Percentiles rank a stretch among this genome's conserved stretches.
phyloP scores from a whole-genome alignment of 2,888 invertebrate genomes.

The Ophion ventricosus region DNA sequence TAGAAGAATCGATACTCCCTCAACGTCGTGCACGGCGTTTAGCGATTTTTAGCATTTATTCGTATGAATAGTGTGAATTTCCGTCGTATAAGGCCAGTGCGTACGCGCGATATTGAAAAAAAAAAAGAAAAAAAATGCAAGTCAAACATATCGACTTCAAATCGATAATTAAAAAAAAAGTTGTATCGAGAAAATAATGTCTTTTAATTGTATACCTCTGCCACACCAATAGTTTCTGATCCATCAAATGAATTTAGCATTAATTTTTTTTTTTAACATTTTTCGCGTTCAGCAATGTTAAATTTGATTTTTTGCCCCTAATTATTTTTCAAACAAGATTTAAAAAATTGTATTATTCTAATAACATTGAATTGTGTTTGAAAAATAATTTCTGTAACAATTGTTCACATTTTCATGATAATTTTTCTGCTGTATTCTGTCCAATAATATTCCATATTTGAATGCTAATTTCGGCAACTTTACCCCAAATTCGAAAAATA shows the following conservation, averaged over 20 bases:
- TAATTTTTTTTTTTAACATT: not conserved
- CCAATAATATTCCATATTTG: no score
- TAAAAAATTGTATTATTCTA: no score
- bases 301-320: no score
- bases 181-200: not conserved
- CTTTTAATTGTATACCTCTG: not conserved
- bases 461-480: no score
- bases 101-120: slow-evolving; percentile 61
- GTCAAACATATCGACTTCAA: slow-evolving; percentile 70
- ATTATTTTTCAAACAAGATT: no score
- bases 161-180: slow-evolving; percentile 65
- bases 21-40: slow-evolving; percentile 61
- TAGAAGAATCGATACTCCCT: slow-evolving; percentile 44
- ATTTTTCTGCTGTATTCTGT: no score
- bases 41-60: slow-evolving; percentile 54
- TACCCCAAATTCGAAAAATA: no score
- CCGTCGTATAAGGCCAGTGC: slow-evolving; percentile 70
- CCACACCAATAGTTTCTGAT: not conserved
- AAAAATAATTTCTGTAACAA: no score
- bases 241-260: not conserved
- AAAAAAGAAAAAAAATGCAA: slow-evolving; percentile 41
- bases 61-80: slow-evolving; percentile 70
- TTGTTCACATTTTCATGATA: no score
- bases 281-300: no score
- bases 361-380: no score